Conservation (phyloP, 2,888 invertebrate genomes). For the Thysanoteuthis rhombus region DNA sequence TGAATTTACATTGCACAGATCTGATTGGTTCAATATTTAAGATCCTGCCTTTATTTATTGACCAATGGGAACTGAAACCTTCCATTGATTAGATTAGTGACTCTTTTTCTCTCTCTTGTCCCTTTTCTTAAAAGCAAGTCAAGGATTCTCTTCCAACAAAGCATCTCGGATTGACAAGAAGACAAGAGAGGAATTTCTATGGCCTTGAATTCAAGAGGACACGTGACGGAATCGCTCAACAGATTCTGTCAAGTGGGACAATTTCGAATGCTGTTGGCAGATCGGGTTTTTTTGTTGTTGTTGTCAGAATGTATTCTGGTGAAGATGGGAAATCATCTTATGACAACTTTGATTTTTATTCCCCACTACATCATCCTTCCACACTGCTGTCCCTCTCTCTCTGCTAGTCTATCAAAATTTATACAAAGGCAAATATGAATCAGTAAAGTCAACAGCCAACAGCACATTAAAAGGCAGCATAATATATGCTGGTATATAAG, state of each 20-base stretch:
- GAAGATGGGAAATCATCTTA: no score
- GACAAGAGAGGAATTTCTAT: no score
- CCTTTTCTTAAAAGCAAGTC: background rate
- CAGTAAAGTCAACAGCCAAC: no score
- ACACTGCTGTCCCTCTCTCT: no score
- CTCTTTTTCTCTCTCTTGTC: background rate
- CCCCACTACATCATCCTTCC: no score
- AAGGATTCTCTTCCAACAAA: background rate
- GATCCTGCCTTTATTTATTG: background rate
- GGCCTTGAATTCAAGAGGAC: background rate
- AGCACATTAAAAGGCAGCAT: no score
- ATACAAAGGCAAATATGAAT: no score
- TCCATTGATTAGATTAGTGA: background rate
- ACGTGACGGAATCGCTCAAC: background rate
- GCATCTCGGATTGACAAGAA: background rate
- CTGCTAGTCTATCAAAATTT: no score
- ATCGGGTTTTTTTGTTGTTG: no score
- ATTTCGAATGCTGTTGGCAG: background rate
- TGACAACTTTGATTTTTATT: no score
- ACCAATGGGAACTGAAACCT: slow-evolving; percentile 12
- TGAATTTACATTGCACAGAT: background rate
- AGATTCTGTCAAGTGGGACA: background rate
- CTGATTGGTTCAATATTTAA: slow-evolving; percentile 12
- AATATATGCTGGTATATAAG: no score
- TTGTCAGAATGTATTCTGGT: no score